Base-by-base conservation (phyloP, 2,888 invertebrate genomes). In the Griposia aprilina region DNA sequence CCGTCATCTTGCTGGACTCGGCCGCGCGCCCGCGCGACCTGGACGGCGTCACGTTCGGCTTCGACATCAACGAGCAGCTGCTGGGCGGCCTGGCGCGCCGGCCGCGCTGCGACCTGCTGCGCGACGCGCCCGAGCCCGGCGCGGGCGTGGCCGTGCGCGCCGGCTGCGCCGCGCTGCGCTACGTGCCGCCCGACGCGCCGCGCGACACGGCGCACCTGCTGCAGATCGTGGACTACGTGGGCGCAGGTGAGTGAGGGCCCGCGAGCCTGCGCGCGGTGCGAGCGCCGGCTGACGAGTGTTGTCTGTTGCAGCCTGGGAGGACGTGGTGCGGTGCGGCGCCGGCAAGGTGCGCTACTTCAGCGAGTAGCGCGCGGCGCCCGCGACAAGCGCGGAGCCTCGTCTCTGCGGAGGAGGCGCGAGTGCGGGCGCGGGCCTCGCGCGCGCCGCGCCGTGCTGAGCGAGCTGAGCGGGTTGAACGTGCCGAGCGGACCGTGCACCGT, bases 41-140 rank as follows among this genome's bases (percentile, higher is more conserved):
- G 94, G 97, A 97, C 91, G 98, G 98, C 90, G 97, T 98, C 78
- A 98, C 98, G 59, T 99, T 99, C 94, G 98, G 98, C 23, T 98
- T 98, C 94, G 98, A 98, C 92, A 96, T 98, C 81, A 98, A 98
- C 94, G 98, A 98, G 94, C 97, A 98, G 93, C 96, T 98, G 90
- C 95, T 98, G 90, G 96, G 97, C 80, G 96, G 96, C 8, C 94
- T 94, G 52, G 84, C 87, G 82, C 91, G 92, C 30, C 90, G 91
- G 41, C 90, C 91, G 82, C 93, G 93, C 85, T 93, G 93, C 90
- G 94, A 93, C 92, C 89, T 93, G 80, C 84, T 94, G 87, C 92
- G 92, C 78, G 93, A 92, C 90, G 88, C 86, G 88, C 86, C 81
- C 85, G 89, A 87, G 86, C 65, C 23, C 83, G 85, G 45, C 10